phyloP scores from a whole-genome alignment of 2,797 vertebrate species.

The Halcyon chelicuti region DNA sequence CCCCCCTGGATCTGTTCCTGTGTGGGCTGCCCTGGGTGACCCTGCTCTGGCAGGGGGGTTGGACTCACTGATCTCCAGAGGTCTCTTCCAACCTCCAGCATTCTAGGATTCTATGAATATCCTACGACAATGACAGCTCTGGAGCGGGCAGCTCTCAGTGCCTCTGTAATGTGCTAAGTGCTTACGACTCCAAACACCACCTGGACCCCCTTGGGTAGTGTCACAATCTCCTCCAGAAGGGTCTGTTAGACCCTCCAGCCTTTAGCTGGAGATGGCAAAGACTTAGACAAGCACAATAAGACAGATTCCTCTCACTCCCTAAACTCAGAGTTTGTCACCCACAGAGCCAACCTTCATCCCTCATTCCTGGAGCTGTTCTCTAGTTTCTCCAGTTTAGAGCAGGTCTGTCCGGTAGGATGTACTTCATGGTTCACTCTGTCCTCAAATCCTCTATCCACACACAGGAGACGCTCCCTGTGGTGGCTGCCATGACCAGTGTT shows the following conservation, averaged over 20 bases:
- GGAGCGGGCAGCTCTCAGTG: background rate
- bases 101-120: no score
- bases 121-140: background rate
- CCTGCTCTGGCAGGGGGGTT: no score
- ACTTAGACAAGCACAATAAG: background rate
- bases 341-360: background rate
- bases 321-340: background rate
- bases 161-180: background rate
- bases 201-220: background rate
- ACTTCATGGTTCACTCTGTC: background rate
- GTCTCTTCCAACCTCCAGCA: no score
- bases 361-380: background rate
- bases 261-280: background rate
- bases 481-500: background rate
- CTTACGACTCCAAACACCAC: background rate
- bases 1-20: no score
- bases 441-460: background rate
- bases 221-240: background rate
- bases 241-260: background rate
- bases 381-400: background rate
- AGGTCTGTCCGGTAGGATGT: background rate
- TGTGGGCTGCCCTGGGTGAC: no score
- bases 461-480: background rate
- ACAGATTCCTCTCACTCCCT: no score
- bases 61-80: no score